These are phyloP conservation scores for Trachelus iudaicus DNA, from an alignment of 2,888 invertebrate genomes.

Conservation along the genomic window DNA sequence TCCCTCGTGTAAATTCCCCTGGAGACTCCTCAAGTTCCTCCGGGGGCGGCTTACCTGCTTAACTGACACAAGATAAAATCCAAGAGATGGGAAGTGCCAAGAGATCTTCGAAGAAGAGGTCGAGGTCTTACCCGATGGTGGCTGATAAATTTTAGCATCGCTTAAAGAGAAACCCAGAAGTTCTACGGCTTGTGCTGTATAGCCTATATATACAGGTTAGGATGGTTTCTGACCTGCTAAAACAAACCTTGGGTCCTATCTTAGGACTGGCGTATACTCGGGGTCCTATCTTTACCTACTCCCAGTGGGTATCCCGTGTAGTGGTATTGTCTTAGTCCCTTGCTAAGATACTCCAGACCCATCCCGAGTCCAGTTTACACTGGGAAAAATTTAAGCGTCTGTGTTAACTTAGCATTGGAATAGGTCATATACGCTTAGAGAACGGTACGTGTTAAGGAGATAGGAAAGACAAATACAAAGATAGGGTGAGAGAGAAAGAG, in stretches of 20 bases:
- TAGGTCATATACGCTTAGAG: not conserved
- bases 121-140: slow-evolving; percentile 16
- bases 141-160: not conserved
- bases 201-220: slow-evolving; percentile 15
- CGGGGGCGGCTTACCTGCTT: not conserved
- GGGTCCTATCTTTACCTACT: slow-evolving; percentile 31
- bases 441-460: not conserved
- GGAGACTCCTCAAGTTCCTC: not conserved
- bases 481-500: not conserved
- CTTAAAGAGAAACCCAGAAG: slow-evolving; percentile 1
- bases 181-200: not conserved
- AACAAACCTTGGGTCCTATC: slow-evolving; percentile 45
- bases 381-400: slow-evolving; percentile 19
- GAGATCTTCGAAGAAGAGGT: not conserved
- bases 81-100: not conserved
- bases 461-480: not conserved
- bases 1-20: not conserved
- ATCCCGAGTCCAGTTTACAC: slow-evolving; percentile 24
- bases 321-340: slow-evolving; percentile 39
- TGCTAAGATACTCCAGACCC: slow-evolving; percentile 28
- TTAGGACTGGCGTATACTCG: slow-evolving; percentile 28
- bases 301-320: slow-evolving; percentile 28
- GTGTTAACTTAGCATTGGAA: not conserved
- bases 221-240: slow-evolving; percentile 51
- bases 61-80: not conserved